phyloP scores from a whole-genome alignment of 2,888 invertebrate species.

The Biston stratarius region DNA sequence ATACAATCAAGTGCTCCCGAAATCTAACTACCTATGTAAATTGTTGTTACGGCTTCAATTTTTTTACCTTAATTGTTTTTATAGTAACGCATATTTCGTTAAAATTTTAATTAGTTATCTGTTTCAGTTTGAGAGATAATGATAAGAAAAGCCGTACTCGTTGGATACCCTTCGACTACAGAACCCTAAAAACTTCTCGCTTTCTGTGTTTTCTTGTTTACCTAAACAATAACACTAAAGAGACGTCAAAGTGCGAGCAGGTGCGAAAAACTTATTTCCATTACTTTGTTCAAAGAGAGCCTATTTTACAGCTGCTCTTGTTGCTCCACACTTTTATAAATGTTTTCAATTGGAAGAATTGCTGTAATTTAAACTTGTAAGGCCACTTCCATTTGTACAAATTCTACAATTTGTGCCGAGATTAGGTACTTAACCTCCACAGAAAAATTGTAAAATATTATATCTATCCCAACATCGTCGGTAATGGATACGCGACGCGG shows the following conservation, averaged over 20 bases:
- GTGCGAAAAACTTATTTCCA: conserved; percentile 67
- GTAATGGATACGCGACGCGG: conserved; percentile 39
- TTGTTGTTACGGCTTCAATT: too few species aligned
- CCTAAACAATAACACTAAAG: conserved; percentile 25
- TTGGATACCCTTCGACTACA: too few species aligned
- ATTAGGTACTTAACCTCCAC: conserved; percentile 43
- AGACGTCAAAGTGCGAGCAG: conserved; percentile 64
- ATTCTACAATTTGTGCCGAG: conserved; percentile 49
- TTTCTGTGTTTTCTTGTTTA: conserved; percentile 35
- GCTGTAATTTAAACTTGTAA: conserved; percentile 66
- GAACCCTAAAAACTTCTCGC: conserved; percentile 1
- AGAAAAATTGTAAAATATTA: conserved; percentile 41
- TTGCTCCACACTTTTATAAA: conserved; percentile 61
- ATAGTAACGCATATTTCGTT: too few species aligned
- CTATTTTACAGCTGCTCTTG: conserved; percentile 64
- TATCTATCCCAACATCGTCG: conserved; percentile 26
- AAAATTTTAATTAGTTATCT: too few species aligned
- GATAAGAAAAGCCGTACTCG: too few species aligned
- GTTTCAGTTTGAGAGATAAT: too few species aligned
- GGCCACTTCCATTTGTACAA: conserved; percentile 58
- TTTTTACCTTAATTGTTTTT: too few species aligned
- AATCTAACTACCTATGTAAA: too few species aligned
- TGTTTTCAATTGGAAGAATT: conserved; percentile 66
- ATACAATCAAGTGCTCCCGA: too few species aligned
- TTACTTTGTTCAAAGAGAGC: conserved; percentile 61